Evolutionary conservation across 2,888 invertebrate species (phyloP), one percentile per base, ranked within the genome.

Genomic region (Hesperia comma): DNA sequence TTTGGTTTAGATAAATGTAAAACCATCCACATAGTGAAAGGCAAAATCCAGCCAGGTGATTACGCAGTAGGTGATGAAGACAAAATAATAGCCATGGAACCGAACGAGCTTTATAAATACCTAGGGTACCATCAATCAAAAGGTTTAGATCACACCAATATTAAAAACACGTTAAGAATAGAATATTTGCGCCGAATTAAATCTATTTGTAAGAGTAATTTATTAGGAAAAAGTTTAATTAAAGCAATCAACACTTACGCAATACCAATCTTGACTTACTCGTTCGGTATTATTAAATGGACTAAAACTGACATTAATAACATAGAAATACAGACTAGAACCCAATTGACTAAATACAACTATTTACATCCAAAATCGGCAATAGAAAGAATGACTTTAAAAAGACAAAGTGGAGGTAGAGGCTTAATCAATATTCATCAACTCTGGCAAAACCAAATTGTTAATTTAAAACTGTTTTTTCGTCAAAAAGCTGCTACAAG

Each of bases 361-460:
- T 56, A 56, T 15, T 33, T 56, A 56, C 56, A 56, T 17, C 56
- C 56, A 40, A 56, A 56, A 17, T 56, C 56, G 14, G 56, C 37
- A 37, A 17, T 56, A 17, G 56, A 56, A 40, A 33, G 56, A 37
- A 17, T 56, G 40, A 37, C 56, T 10, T 7, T 56, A 6, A 56
- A 40, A 37, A 56, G 56, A 37, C 40, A 56, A 10, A 6, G 33
- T 10, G 56, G 56, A n/a, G 56, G 56, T 1, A 56, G 56, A 37
- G 56, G 56, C 4, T 7, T 56, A 37, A 56, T 56, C 7, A 19
- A 56, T 12, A 33, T 56, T 2, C 15, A 7, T 12, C 14, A 17
- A 26, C 19, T 56, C 4, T 56, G 56, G 56, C 32, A 37, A 40
- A 56, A 56, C 8, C 56, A 56, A 56, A 37, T 56, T 17, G 8